Conservation (phyloP, 2,888 invertebrate species). For the Drosophila multiciliata region DNA sequence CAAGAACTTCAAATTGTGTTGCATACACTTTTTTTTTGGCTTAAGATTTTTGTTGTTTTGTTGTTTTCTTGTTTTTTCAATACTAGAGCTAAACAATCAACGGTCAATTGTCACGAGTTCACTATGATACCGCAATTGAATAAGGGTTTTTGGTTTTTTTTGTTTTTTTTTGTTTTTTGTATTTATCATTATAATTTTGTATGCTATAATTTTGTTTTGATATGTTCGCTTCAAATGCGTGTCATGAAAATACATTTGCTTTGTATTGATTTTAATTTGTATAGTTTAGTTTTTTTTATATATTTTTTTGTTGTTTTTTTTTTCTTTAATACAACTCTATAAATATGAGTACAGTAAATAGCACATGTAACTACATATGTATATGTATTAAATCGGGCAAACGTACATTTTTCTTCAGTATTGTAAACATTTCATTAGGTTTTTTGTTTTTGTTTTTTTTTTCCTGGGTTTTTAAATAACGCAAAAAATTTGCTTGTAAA, state of each 20-base stretch:
- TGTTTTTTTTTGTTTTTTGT: constrained; percentile 5
- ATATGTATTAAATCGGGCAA: constrained; percentile 56
- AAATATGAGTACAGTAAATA: constrained; percentile 68
- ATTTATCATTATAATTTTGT: constrained; percentile 18
- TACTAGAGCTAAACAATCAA: constrained; percentile 43
- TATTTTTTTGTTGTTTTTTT: constrained; percentile 22
- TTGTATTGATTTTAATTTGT: constrained; percentile 41
- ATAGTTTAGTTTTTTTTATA: constrained; percentile 7
- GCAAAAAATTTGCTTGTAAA: constrained; percentile 62
- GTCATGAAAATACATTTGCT: constrained; percentile 73
- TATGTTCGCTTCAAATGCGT: constrained; percentile 77
- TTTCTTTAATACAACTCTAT: constrained; percentile 58
- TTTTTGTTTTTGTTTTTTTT: constrained; percentile 22
- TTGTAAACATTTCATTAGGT: constrained; percentile 28
- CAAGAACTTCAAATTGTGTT: constrained; percentile 37
- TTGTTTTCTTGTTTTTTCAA: constrained; percentile 2
- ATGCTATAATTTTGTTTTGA: constrained; percentile 58
- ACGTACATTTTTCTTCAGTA: constrained; percentile 23
- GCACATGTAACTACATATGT: constrained; percentile 55
- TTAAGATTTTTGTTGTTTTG: neutral
- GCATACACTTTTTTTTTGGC: constrained; percentile 6
- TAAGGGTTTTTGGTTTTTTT: constrained; percentile 10
- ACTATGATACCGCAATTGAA: constrained; percentile 41
- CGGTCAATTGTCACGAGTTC: constrained; percentile 45
- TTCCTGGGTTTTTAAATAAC: constrained; percentile 26